Evolutionary conservation across 2,797 vertebrate genomes (phyloP).

Genomic region (Mormyrus proboscirostris): DNA sequence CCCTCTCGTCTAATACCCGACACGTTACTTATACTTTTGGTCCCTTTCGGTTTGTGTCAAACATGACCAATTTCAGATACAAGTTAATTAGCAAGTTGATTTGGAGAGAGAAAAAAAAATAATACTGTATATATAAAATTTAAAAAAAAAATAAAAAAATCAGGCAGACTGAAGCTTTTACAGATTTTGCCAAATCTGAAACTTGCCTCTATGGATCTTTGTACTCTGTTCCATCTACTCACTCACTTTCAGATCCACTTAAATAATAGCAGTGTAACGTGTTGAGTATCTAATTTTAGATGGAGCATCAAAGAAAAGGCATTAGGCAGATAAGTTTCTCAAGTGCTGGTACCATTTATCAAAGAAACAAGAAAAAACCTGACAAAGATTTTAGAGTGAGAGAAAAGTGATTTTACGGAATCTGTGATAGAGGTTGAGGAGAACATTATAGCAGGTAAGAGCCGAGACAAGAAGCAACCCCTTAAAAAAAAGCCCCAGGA

Average conservation of each 20-base stretch:
- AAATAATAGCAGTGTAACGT: not conserved
- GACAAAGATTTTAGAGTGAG: not conserved
- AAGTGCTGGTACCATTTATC: not conserved
- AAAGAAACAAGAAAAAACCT: not conserved
- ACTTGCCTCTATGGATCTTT: not conserved
- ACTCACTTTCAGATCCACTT: not conserved
- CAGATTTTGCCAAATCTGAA: not conserved
- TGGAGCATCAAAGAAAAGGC: not conserved
- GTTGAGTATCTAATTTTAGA: not conserved
- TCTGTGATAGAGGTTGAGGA: not conserved
- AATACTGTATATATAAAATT: too few relatives aligned
- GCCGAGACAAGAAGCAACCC: not conserved
- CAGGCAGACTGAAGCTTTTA: not conserved
- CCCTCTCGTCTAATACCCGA: not conserved
- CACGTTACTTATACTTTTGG: not conserved
- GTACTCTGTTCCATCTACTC: not conserved
- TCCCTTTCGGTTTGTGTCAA: not conserved
- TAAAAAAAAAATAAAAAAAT: not conserved
- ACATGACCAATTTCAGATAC: not conserved
- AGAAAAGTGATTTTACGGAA: not conserved
- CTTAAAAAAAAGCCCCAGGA: not conserved
- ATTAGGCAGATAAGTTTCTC: not conserved
- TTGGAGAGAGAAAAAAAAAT: not conserved
- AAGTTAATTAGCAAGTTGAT: not conserved
- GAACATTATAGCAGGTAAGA: not conserved